Base-by-base conservation (phyloP, 1,140 invertebrate genomes). In the Drosophila erecta region DNA sequence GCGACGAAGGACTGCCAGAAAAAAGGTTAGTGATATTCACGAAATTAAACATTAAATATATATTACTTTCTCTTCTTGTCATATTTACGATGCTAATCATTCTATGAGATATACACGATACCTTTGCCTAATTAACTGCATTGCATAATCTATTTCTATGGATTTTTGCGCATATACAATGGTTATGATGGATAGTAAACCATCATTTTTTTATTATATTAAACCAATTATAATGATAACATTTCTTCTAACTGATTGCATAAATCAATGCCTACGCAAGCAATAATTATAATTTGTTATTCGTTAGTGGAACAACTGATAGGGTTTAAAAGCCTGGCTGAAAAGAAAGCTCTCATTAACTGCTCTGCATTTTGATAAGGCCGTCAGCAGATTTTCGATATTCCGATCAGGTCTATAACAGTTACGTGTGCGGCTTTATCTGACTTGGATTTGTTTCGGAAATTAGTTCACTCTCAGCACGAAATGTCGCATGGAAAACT, bases 331-430 rank as follows among this genome's bases (percentile, higher is more conserved):
- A 58, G 35, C 40, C 58, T 10, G 11, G 17, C 56, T 44, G 17
- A 56, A 43, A 37, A 65, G 62, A 65, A 37, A 8, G 35, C 67
- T 56, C 17, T n/a, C 35, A 22, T 56, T 47, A 17, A 20, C 66
- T 46, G 51, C 72, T 85, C 85, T 84, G 66, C 76, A 80, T 84
- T 80, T 76, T 35, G 14, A 66, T 75, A 53, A 64, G 20, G 24
- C 38, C 37, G n/a, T 22, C 12, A 56, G n/a, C 41, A 47, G 24
- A 58, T 54, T 54, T 54, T 59, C 30, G 6, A 17, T 33, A 76
- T 67, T 76, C 49, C 30, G 24, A 51, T 55, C 61, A 76, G 49
- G 61, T 67, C 35, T 20, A 60, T 43, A 72, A 67, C 54, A 58
- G 62, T 72, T 74, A 64, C 62, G 67, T 53, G 58, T 47, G 56